phyloP scores from a whole-genome alignment of 2,113 vertebrate species.

The Mesembrinibis cayennensis region DNA sequence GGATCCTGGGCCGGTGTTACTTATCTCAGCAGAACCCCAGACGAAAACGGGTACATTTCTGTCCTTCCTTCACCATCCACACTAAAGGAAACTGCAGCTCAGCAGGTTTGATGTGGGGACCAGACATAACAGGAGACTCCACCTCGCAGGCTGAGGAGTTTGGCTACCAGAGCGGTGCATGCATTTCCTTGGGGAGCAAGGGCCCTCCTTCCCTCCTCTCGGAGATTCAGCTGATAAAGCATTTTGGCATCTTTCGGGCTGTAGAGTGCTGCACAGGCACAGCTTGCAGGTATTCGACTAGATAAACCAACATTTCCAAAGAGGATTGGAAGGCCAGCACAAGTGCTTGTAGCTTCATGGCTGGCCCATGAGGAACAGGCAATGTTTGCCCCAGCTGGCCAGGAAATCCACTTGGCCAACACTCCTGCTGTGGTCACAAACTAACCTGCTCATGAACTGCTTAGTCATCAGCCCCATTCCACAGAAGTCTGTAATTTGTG shows the following conservation, averaged over 20 bases:
- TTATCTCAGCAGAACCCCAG: background rate
- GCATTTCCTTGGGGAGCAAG: background rate
- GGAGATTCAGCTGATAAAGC: background rate
- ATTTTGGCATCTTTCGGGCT: background rate
- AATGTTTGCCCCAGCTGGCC: background rate
- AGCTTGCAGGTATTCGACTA: background rate
- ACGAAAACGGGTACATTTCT: background rate
- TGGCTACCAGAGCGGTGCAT: fast-evolving
- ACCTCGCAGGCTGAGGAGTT: background rate
- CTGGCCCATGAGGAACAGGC: background rate
- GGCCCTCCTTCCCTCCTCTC: background rate
- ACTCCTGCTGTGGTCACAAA: slow-evolving; percentile 11
- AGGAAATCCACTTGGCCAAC: slow-evolving; percentile 2
- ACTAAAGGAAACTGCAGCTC: background rate
- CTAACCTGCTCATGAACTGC: slow-evolving; percentile 22
- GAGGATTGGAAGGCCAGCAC: background rate
- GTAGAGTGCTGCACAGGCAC: background rate
- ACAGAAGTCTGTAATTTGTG: slow-evolving; percentile 45
- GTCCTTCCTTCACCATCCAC: background rate
- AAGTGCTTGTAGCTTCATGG: background rate
- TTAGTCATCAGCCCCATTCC: slow-evolving; percentile 50
- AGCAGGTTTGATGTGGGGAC: background rate
- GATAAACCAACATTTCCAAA: background rate
- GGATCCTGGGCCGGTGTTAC: background rate
- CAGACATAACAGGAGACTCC: background rate